These are phyloP conservation scores for Zaprionus gabonicus DNA, from an alignment of 1,140 invertebrate species.

Conservation along the genomic window DNA sequence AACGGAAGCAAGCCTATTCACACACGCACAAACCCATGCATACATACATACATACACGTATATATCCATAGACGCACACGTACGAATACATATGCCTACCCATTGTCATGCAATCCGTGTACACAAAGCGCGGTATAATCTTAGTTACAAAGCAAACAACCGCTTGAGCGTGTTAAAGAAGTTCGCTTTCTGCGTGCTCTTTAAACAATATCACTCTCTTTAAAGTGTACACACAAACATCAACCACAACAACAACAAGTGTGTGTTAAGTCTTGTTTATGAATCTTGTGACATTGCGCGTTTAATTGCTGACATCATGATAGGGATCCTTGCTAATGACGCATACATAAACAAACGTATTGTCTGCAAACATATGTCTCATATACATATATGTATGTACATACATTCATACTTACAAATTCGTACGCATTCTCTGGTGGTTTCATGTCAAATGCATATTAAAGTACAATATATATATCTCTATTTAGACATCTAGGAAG, in stretches of 20 bases:
- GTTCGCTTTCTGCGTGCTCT: neutral
- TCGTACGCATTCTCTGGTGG: neutral
- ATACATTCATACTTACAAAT: neutral
- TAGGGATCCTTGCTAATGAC: neutral
- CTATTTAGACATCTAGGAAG: neutral
- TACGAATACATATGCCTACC: neutral
- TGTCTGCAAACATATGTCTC: neutral
- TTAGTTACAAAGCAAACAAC: conserved; percentile 2
- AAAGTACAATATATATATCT: neutral
- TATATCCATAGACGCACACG: neutral
- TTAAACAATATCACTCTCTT: neutral
- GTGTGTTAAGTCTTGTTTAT: neutral
- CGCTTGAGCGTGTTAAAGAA: neutral
- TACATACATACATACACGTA: neutral
- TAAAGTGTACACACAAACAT: neutral
- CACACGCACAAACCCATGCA: neutral
- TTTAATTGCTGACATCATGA: conserved; percentile 6
- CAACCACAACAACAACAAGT: conserved; percentile 1
- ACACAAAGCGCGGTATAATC: conserved; percentile 5
- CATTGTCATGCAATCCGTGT: conserved; percentile 1
- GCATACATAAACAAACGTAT: neutral
- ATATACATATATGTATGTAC: neutral
- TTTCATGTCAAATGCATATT: conserved; percentile 28
- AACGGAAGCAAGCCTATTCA: neutral
- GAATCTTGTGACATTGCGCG: neutral